These are phyloP conservation scores for Stomatorhinus walkeri DNA, from an alignment of 2,797 vertebrate species.

Conservation along the genomic window DNA sequence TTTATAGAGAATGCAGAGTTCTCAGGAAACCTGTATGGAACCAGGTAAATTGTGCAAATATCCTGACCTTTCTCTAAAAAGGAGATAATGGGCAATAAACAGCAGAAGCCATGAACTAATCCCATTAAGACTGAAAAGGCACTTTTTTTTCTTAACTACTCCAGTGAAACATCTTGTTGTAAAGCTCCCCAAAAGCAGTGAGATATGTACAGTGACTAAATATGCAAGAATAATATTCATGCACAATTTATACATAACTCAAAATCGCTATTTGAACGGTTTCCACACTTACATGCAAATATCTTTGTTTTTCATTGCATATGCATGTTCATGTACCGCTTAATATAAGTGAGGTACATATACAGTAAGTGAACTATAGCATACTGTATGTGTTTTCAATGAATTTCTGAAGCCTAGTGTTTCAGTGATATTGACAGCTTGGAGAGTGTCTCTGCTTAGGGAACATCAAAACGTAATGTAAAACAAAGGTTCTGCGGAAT, in stretches of 20 bases:
- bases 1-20: conserved; percentile 89
- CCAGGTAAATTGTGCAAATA: conserved; percentile 65
- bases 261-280: background rate
- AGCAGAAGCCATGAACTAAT: background rate
- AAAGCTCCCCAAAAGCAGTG: background rate
- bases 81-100: background rate
- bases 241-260: background rate
- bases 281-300: background rate
- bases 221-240: background rate
- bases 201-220: background rate
- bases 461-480: background rate
- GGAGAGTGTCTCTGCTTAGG: background rate
- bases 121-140: background rate
- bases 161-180: background rate
- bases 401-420: background rate
- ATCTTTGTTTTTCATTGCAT: background rate
- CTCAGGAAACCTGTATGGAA: conserved; percentile 91
- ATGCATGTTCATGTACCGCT: background rate
- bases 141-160: background rate
- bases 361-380: background rate
- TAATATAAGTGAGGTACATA: background rate
- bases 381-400: background rate
- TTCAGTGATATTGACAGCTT: background rate
- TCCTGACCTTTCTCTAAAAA: background rate
- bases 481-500: background rate